Conservation (phyloP, 37 sponge, comb jelly and placozoan genomes). For the Halichondria panicea region DNA sequence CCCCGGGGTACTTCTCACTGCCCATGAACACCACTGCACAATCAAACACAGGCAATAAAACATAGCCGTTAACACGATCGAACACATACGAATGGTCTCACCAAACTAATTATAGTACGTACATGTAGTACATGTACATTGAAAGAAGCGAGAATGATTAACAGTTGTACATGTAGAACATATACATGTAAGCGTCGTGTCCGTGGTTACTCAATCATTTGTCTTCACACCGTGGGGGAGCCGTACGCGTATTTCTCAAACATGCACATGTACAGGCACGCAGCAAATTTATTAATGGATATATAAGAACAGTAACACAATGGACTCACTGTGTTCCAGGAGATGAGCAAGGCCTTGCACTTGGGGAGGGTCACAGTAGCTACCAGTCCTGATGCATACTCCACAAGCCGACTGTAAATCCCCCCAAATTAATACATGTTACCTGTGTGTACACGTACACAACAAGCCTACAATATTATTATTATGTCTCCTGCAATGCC, state of each 20-base stretch:
- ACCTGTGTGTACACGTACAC: no score
- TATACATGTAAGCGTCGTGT: neutral
- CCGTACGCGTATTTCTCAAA: neutral
- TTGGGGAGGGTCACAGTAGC: conserved; percentile 63
- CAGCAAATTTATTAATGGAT: neutral
- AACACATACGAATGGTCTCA: neutral
- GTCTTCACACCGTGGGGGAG: no score
- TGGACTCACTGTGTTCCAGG: conserved; percentile 73
- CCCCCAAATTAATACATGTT: no score
- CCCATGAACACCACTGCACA: conserved; percentile 84
- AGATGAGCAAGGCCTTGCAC: conserved; percentile 80
- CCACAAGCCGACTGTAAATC: conserved; percentile 66
- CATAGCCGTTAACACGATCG: no score
- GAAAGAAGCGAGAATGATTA: no score
- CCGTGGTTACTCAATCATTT: no score
- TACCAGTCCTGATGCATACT: conserved; percentile 76
- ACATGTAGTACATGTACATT: neutral
- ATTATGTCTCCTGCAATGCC: neutral
- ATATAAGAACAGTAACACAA: neutral
- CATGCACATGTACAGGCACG: neutral
- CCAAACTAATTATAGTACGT: neutral
- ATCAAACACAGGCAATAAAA: neutral
- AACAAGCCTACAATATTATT: neutral
- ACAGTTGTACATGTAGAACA: no score
- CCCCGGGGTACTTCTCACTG: conserved; percentile 71